A percentile compares a stretch with the other conserved stretches of the same genome.
These are phyloP conservation scores for Andricus grossulariae DNA, from an alignment of 1,140 invertebrate species.

Conservation along the genomic window DNA sequence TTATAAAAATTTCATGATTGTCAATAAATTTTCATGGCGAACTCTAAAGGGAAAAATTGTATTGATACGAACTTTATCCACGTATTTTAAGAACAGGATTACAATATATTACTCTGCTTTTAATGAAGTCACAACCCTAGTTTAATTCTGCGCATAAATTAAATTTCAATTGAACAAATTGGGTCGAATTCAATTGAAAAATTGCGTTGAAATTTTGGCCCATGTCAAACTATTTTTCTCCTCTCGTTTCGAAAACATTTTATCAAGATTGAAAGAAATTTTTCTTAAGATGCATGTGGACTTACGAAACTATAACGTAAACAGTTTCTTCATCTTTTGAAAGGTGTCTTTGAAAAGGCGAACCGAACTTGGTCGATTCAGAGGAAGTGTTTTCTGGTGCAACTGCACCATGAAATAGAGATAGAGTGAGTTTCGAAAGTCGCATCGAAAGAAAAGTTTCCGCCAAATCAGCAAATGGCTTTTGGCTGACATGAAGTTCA, in stretches of 20 bases:
- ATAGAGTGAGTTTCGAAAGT: background rate
- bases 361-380: background rate
- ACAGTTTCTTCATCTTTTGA: background rate
- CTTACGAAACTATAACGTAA: background rate
- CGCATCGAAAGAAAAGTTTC: constrained; percentile 28
- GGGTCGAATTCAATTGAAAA: background rate
- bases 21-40: too few species aligned
- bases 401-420: constrained; percentile 18
- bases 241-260: background rate
- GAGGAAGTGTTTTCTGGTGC: background rate
- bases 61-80: too few species aligned
- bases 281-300: background rate
- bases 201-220: background rate
- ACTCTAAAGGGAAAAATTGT: too few species aligned
- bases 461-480: constrained; percentile 28
- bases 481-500: constrained; percentile 5
- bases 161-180: constrained; percentile 1
- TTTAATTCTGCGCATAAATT: background rate
- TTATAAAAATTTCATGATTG: too few species aligned
- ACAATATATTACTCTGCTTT: background rate
- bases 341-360: background rate
- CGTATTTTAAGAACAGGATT: background rate
- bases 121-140: background rate
- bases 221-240: background rate
- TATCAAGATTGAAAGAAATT: background rate